Percentiles rank a stretch among this genome's conserved stretches.
phyloP scores from a whole-genome alignment of 2,113 vertebrate species.

The Gavia stellata region DNA sequence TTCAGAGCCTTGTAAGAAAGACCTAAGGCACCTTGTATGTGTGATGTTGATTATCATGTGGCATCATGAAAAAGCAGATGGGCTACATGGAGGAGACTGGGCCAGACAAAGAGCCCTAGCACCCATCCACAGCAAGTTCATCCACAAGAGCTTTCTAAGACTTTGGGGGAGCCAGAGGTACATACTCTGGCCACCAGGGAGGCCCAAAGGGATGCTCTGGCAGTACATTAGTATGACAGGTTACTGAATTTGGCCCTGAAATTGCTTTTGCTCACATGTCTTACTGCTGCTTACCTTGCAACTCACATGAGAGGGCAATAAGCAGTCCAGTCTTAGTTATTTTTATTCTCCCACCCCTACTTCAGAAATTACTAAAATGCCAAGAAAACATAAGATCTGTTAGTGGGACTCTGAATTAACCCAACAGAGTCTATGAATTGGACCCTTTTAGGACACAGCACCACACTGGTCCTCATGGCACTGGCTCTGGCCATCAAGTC shows the following conservation, averaged over 20 bases:
- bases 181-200: not conserved
- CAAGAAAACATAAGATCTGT: not conserved
- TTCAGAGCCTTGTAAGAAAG: not conserved
- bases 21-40: not conserved
- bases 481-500: not conserved
- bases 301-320: not conserved
- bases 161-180: not conserved
- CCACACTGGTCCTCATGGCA: not conserved
- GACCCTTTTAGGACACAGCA: not conserved
- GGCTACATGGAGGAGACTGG: not conserved
- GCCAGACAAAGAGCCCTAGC: not conserved
- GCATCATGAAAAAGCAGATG: not conserved
- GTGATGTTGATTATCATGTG: not conserved
- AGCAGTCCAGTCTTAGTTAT: not conserved
- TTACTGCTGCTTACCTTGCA: not conserved
- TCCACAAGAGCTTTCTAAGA: not conserved
- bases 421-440: not conserved
- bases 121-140: not conserved
- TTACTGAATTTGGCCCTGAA: not conserved
- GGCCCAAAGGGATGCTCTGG: not conserved
- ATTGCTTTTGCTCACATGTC: not conserved
- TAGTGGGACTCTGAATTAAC: not conserved
- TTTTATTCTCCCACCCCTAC: not conserved
- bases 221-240: not conserved
- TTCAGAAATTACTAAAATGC: not conserved